phyloP scores from a whole-genome alignment of 2,888 invertebrate genomes.

The Ceraclea dissimilis region DNA sequence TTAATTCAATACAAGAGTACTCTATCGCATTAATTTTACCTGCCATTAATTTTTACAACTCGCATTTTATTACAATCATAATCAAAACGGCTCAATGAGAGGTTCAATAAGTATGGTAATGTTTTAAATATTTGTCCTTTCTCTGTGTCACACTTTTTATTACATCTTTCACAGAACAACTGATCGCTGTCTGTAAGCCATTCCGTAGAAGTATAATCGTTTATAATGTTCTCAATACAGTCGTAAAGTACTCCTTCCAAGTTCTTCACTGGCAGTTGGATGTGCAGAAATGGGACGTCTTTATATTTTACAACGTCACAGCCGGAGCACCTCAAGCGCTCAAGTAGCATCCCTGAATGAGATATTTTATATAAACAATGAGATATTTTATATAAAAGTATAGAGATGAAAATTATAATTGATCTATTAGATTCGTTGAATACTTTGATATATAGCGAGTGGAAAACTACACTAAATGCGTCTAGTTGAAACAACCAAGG shows the following conservation, averaged over 20 bases:
- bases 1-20: not conserved
- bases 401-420: no score
- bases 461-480: no score
- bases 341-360: conserved; percentile 33
- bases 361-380: no score
- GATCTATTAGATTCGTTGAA: no score
- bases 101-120: conserved; percentile 78
- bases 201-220: conserved; percentile 79
- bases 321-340: conserved; percentile 82
- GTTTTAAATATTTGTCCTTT: conserved; percentile 81
- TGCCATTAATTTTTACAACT: not conserved
- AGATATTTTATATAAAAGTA: no score
- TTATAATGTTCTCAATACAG: conserved; percentile 75
- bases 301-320: conserved; percentile 47
- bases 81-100: conserved; percentile 84
- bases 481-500: no score
- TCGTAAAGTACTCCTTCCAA: conserved; percentile 70
- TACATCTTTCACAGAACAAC: conserved; percentile 80
- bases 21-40: not conserved
- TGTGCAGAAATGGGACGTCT: conserved; percentile 67
- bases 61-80: conserved; percentile 50
- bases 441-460: not conserved
- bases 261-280: conserved; percentile 76
- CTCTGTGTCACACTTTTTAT: conserved; percentile 81
- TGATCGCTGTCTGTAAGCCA: conserved; percentile 76